Base-by-base conservation (phyloP, 2,888 invertebrate genomes). In the Gari tellinella region DNA sequence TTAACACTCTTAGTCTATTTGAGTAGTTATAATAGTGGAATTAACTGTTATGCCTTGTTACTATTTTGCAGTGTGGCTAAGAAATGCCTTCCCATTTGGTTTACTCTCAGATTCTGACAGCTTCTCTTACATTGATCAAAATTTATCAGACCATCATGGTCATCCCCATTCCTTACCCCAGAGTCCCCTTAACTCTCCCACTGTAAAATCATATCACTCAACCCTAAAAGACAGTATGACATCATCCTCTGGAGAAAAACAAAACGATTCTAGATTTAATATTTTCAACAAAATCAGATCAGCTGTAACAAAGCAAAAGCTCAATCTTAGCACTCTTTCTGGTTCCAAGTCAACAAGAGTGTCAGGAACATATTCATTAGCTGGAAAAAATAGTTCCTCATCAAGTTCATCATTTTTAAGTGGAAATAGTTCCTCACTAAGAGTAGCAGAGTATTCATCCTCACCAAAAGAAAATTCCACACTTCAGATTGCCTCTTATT, bases 21-120 rank as follows among this genome's bases (percentile, higher is more conserved):
- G n/a, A n/a, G n/a, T n/a, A n/a, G n/a, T n/a, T n/a, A n/a, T n/a
- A n/a, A n/a, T n/a, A n/a, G n/a, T n/a, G n/a, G n/a, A n/a, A n/a
- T n/a, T n/a, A n/a, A n/a, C n/a, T n/a, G n/a, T n/a, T n/a, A n/a
- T n/a, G n/a, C n/a, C n/a, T 10, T 31, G 31, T 31, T 7, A 17
- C 49, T 57, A 51, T 40, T 10, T 70, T 70, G 25, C 78, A 78
- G 78, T 69, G 1, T 78, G 73, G 73, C 49, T 78, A 23, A 58
- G 64, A 38, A 58, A 78, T 55, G 49, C 63, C 14, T 72, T 72
- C 25, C 78, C 78, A n/a, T 78, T 78, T 74, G 65, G 67, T 23
- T 61, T 74, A 41, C 37, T 78, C 63, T 78, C 78, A 17, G 67
- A 67, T 31, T 63, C 72, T 46, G 78, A 78, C 41, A 74, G 74